Base-by-base conservation (phyloP, 2,113 vertebrate species). In the Bagarius yarrelli region DNA sequence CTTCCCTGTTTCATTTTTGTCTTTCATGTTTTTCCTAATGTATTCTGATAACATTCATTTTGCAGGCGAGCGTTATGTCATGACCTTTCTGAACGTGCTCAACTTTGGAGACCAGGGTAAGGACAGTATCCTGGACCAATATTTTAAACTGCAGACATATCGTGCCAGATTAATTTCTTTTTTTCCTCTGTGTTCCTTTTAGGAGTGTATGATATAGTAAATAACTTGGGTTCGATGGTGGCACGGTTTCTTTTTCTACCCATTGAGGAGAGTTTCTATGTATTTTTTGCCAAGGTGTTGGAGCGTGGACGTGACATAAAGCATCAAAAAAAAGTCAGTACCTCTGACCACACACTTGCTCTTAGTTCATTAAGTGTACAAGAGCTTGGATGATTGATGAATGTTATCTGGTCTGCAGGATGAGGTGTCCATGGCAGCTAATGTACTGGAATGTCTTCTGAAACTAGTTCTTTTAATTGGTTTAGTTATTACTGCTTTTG, bases 31-130 rank as follows among this genome's bases (percentile, higher is more conserved):
- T 34, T 55, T 73, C 9, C 44, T 21, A 18, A 78, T 18, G 36
- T 18, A 55, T 6, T 61, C 47, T 47, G 19, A 18, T 50, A 0
- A 8, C 50, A 71, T 71, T 57, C 1, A 25, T 83, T 47, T 84
- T 81, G 2, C 79, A 96, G 95, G 98, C 0, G 97, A 99, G 87
- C 93, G 96, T 59, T 99, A 99, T 1, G 92, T 98, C 89, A 98
- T 99, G 98, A 99, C 98, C 34, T 99, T 99, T 89, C 86, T 99
- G 83, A 99, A 97, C 0, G 95, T 99, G 23, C 92, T 99, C 79
- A 97, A 95, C 92, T 99, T 99, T 87, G 97, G 95, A 60, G 98
- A 99, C 86, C 97, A 99, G 88, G 98, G 96, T 95, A 91, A 93
- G 93, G 87, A 55, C 44, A 30, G 21, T 34, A 61, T 60, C 61